phyloP scores from a whole-genome alignment of 2,888 invertebrate species.

The Spilosoma lubricipeda region DNA sequence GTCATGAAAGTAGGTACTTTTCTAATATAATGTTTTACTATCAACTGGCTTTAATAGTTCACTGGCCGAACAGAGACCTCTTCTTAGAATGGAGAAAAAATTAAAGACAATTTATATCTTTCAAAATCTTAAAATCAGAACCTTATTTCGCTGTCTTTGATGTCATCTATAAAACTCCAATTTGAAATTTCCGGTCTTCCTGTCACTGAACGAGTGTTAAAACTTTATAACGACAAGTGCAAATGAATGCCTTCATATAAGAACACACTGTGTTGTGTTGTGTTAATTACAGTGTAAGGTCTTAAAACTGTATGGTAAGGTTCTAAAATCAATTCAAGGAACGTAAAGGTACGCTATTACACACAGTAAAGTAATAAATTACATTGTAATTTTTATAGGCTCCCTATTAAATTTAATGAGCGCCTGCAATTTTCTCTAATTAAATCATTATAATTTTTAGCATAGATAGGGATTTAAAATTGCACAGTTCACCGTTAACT shows the following conservation, averaged over 20 bases:
- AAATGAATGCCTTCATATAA: background rate
- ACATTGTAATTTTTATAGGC: background rate
- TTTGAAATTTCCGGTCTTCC: background rate
- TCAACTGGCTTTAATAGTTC: too few species aligned
- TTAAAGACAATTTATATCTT: background rate
- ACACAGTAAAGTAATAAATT: constrained; percentile 5
- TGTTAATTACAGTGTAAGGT: background rate
- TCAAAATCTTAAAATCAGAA: too few species aligned
- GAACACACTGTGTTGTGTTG: background rate
- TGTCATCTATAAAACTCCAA: background rate
- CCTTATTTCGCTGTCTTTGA: too few species aligned
- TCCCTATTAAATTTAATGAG: background rate
- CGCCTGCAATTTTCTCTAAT: background rate
- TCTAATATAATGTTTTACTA: background rate
- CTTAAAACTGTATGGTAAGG: background rate
- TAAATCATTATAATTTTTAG: constrained; percentile 5
- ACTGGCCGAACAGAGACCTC: too few species aligned
- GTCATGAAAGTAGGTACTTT: background rate
- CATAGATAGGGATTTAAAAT: background rate
- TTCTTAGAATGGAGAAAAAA: too few species aligned
- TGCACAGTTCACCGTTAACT: background rate
- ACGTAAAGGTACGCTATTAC: background rate
- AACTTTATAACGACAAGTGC: background rate
- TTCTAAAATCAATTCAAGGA: background rate
- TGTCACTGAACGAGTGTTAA: background rate